A percentile compares a stretch with the other conserved stretches of the same genome.
These are phyloP conservation scores for Chelon auratus DNA, from an alignment of 2,797 vertebrate genomes.

Conservation along the genomic window DNA sequence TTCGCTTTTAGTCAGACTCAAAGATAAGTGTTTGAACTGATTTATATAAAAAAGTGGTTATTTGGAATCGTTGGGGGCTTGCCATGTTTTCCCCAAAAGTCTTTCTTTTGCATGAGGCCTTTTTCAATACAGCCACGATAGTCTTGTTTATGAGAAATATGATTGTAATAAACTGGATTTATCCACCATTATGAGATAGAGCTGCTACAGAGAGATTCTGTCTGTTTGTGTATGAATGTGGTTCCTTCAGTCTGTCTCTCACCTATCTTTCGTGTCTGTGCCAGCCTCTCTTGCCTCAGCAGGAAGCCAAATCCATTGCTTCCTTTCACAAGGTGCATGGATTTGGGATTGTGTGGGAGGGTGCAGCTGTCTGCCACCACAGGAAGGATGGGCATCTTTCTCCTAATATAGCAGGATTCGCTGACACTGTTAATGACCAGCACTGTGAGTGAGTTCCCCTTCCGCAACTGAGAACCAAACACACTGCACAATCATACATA, in stretches of 20 bases:
- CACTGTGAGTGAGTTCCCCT: slow-evolving; percentile 83
- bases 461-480: slow-evolving; percentile 84
- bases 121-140: too few species aligned
- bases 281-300: slow-evolving; percentile 88
- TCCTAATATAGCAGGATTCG: slow-evolving; percentile 84
- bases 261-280: slow-evolving; percentile 77
- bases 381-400: slow-evolving; percentile 85
- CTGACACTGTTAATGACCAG: slow-evolving; percentile 88
- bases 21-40: too few species aligned
- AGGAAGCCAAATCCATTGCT: slow-evolving; percentile 91
- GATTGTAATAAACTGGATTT: too few species aligned
- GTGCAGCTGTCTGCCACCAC: slow-evolving; percentile 84
- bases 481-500: slow-evolving; percentile 10
- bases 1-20: too few species aligned
- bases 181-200: too few species aligned
- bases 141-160: too few species aligned
- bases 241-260: slow-evolving; percentile 49
- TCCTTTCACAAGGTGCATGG: slow-evolving; percentile 87
- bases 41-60: too few species aligned
- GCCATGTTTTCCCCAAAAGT: too few species aligned
- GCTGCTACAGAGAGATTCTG: too few species aligned
- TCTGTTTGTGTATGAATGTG: neutral
- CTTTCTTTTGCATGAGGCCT: too few species aligned
- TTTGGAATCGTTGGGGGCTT: too few species aligned
- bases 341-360: slow-evolving; percentile 85